These are phyloP conservation scores for Artibeus jamaicensis DNA, from an alignment of 2,797 vertebrate species.

Conservation along the genomic window DNA sequence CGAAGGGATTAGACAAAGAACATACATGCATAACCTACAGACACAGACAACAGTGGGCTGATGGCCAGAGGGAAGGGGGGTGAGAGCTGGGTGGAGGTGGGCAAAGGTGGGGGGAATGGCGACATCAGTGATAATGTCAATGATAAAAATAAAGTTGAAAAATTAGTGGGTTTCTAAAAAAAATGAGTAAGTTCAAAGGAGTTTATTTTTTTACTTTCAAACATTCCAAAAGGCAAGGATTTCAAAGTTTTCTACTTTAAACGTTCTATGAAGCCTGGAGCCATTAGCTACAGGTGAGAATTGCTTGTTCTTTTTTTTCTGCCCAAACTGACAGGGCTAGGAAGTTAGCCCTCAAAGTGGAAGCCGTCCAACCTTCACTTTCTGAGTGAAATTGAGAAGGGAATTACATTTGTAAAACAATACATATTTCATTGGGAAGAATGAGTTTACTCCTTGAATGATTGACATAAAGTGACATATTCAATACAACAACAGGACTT, in stretches of 20 bases:
- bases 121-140: neutral
- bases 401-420: constrained; percentile 59
- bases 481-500: neutral
- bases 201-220: neutral
- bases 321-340: neutral
- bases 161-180: neutral
- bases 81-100: neutral
- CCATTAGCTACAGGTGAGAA: neutral
- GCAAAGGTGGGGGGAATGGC: neutral
- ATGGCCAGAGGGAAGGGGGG: neutral
- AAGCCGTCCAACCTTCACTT: constrained; percentile 12
- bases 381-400: constrained; percentile 33
- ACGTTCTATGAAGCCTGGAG: neutral
- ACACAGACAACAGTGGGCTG: neutral
- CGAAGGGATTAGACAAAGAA: neutral
- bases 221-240: neutral
- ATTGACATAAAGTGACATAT: neutral
- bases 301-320: constrained; percentile 37
- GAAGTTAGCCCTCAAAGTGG: constrained; percentile 22
- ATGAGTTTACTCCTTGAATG: constrained; percentile 37
- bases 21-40: neutral
- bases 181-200: neutral
- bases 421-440: constrained; percentile 59
- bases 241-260: constrained; percentile 8
- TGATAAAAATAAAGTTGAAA: neutral